phyloP scores from a whole-genome alignment of 2,888 invertebrate genomes.

The Abrostola triplasia region DNA sequence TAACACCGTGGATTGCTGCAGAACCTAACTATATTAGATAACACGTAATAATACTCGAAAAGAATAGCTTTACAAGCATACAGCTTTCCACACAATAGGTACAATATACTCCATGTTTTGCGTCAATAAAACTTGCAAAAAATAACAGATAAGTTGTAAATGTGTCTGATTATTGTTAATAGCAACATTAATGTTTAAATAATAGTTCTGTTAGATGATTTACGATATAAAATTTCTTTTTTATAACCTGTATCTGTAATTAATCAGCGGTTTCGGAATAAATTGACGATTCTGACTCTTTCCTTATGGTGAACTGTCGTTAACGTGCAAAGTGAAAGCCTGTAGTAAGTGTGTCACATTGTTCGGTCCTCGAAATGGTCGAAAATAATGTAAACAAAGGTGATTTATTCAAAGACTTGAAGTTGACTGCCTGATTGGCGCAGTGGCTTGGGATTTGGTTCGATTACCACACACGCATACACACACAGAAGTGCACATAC shows the following conservation, averaged over 20 bases:
- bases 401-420: too few relatives aligned
- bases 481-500: too few relatives aligned
- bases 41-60: too few relatives aligned
- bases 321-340: conserved; percentile 43
- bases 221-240: conserved; percentile 30
- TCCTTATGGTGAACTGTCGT: conserved; percentile 11
- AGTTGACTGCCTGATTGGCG: too few relatives aligned
- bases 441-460: too few relatives aligned
- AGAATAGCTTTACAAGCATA: too few relatives aligned
- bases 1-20: too few relatives aligned
- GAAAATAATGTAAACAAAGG: too few relatives aligned
- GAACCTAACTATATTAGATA: too few relatives aligned
- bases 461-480: too few relatives aligned
- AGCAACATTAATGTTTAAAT: conserved; percentile 23
- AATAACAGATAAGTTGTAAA: conserved; percentile 6
- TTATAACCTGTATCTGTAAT: conserved; percentile 30
- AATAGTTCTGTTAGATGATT: conserved; percentile 31
- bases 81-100: neutral
- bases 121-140: conserved; percentile 8
- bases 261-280: conserved; percentile 39
- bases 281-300: conserved; percentile 21
- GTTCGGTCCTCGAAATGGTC: too few relatives aligned
- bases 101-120: conserved; percentile 1
- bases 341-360: neutral
- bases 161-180: conserved; percentile 13